Conservation (phyloP, 2,797 vertebrate species). For the Rhyacichthys aspro region DNA sequence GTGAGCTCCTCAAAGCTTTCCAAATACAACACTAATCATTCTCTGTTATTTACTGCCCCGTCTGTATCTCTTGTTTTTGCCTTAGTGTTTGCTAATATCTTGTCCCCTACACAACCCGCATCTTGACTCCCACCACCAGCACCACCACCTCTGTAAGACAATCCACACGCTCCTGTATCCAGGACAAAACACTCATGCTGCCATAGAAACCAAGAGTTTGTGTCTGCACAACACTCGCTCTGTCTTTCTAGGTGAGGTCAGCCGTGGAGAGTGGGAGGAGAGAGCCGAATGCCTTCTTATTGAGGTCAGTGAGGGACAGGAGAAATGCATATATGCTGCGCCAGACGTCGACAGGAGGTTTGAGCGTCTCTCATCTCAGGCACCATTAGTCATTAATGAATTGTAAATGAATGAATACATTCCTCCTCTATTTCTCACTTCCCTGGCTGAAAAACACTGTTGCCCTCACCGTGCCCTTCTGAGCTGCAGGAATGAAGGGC, state of each 20-base stretch:
- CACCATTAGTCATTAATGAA: constrained; percentile 32
- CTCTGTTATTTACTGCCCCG: constrained; percentile 38
- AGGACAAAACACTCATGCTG: constrained; percentile 71
- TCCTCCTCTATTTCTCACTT: constrained; percentile 4
- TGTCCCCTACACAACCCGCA: constrained; percentile 16
- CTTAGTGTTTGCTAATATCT: constrained; percentile 23
- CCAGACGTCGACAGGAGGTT: constrained; percentile 24
- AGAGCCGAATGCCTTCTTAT: constrained; percentile 63
- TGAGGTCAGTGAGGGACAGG: constrained; percentile 69
- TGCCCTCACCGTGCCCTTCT: constrained; percentile 35
- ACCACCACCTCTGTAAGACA: constrained; percentile 75
- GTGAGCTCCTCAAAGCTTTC: constrained; percentile 40
- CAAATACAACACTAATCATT: constrained; percentile 60
- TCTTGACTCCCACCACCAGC: constrained; percentile 33
- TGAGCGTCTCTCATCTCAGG: constrained; percentile 22
- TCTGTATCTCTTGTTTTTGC: constrained; percentile 30
- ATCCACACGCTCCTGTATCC: constrained; percentile 75
- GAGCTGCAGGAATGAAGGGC: constrained; percentile 48
- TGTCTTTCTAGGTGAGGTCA: constrained; percentile 73
- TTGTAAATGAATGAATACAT: constrained; percentile 31
- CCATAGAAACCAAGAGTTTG: constrained; percentile 79
- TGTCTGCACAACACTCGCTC: constrained; percentile 75
- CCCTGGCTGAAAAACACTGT: constrained; percentile 29
- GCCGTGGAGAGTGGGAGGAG: constrained; percentile 56
- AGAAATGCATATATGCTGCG: constrained; percentile 46